phyloP scores from a whole-genome alignment of 2,797 vertebrate species.

The Rhodeus uyekii region DNA sequence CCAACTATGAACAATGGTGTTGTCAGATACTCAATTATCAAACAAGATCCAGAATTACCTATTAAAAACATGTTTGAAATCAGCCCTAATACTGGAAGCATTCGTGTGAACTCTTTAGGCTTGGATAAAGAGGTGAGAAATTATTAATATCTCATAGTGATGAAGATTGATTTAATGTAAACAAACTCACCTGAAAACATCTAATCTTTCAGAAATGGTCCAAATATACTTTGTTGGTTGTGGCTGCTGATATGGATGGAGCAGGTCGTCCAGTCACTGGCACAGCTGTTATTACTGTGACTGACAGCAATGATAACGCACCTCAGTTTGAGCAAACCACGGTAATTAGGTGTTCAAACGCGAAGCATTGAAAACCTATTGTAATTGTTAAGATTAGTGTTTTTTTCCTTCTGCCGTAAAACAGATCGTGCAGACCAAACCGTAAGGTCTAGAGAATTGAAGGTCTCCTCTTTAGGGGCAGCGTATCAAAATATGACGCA shows the following conservation, averaged over 20 bases:
- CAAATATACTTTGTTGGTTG: constrained; percentile 78
- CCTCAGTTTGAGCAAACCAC: constrained; percentile 66
- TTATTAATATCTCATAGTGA: not conserved
- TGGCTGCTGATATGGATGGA: constrained; percentile 78
- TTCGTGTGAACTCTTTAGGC: constrained; percentile 72
- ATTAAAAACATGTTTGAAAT: constrained; percentile 78
- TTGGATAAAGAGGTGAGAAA: constrained; percentile 83
- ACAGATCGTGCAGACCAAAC: too few relatives aligned
- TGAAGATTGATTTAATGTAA: not conserved
- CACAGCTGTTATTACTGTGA: constrained; percentile 77
- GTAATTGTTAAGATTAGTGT: too few relatives aligned
- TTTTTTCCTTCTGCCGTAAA: too few relatives aligned
- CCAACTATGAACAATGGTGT: constrained; percentile 69
- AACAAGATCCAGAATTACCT: constrained; percentile 68
- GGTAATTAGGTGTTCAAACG: too few relatives aligned
- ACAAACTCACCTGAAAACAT: constrained; percentile 59
- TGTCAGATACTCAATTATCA: constrained; percentile 76
- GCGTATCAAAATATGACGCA: too few relatives aligned
- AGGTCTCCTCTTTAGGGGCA: too few relatives aligned
- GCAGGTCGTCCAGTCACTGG: constrained; percentile 55
- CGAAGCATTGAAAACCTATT: too few relatives aligned
- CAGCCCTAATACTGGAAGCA: constrained; percentile 71
- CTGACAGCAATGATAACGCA: constrained; percentile 81
- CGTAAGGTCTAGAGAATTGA: too few relatives aligned
- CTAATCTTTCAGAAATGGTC: constrained; percentile 70